Evolutionary conservation across 2,888 invertebrate genomes (phyloP).

Genomic region (Diogma glabrata): DNA sequence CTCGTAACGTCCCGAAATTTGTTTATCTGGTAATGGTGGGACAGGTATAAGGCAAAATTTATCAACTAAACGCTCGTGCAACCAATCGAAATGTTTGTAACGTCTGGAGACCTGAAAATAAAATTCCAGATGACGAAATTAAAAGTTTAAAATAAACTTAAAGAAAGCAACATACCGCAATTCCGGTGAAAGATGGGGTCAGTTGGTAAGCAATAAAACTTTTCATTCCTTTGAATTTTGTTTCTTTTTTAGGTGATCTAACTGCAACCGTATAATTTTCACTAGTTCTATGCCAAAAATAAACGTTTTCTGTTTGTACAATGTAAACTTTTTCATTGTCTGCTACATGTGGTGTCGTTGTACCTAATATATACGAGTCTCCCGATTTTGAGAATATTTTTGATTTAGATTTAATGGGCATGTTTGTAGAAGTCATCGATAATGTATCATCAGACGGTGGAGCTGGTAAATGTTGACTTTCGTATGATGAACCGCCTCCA

Average conservation of each 20-base stretch:
- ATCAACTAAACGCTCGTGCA: constrained; percentile 84
- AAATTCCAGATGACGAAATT: not conserved
- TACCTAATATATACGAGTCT: constrained; percentile 76
- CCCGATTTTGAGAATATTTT: constrained; percentile 84
- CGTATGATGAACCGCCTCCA: no score
- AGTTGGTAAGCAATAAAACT: constrained; percentile 95
- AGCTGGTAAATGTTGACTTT: constrained; percentile 24
- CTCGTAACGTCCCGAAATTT: constrained; percentile 93
- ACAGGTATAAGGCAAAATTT: constrained; percentile 92
- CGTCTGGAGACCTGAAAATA: constrained; percentile 52
- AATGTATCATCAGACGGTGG: constrained; percentile 40
- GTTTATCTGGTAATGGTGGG: constrained; percentile 96
- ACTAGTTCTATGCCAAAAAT: constrained; percentile 63
- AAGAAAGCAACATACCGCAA: constrained; percentile 61
- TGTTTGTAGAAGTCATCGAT: constrained; percentile 32
- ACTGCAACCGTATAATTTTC: constrained; percentile 75
- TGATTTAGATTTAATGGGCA: constrained; percentile 51
- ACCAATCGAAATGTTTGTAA: constrained; percentile 99
- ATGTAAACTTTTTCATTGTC: constrained; percentile 62
- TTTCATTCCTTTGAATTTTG: constrained; percentile 94
- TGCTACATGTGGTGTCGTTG: constrained; percentile 49
- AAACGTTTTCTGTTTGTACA: constrained; percentile 58
- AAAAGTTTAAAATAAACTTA: not conserved
- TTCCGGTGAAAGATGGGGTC: constrained; percentile 88
- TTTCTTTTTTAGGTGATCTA: constrained; percentile 93